phyloP scores from a whole-genome alignment of 2,888 invertebrate genomes.

The Erpobdella octoculata region DNA sequence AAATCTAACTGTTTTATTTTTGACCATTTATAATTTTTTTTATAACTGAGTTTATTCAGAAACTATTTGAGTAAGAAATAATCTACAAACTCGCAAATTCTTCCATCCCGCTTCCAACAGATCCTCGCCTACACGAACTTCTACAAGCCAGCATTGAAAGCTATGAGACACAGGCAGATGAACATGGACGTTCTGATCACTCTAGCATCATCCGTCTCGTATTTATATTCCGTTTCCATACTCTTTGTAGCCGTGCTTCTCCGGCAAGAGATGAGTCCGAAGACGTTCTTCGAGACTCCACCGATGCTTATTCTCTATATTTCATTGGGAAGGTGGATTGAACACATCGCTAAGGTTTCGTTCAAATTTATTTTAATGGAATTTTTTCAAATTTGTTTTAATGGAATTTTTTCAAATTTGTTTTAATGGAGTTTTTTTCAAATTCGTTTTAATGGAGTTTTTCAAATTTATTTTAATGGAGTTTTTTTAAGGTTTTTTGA shows the following conservation, averaged over 20 bases:
- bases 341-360: slow-evolving; percentile 88
- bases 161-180: slow-evolving; percentile 80
- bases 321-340: slow-evolving; percentile 89
- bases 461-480: no score
- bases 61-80: no score
- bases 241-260: slow-evolving; percentile 8
- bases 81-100: no score
- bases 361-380: background rate
- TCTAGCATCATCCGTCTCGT: slow-evolving; percentile 91
- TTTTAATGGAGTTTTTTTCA: background rate
- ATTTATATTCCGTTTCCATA: slow-evolving; percentile 76
- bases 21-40: no score
- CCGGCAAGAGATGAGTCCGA: slow-evolving; percentile 40
- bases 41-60: no score
- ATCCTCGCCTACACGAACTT: slow-evolving; percentile 92
- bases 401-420: background rate
- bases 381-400: background rate
- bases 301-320: slow-evolving; percentile 97
- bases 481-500: no score
- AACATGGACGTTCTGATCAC: slow-evolving; percentile 99
- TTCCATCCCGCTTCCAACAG: no score
- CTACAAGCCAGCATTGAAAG: slow-evolving; percentile 85
- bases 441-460: background rate
- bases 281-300: slow-evolving; percentile 97
- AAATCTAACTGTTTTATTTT: no score